Evolutionary conservation across 2,888 invertebrate genomes (phyloP).

Genomic region (Salticus scenicus): DNA sequence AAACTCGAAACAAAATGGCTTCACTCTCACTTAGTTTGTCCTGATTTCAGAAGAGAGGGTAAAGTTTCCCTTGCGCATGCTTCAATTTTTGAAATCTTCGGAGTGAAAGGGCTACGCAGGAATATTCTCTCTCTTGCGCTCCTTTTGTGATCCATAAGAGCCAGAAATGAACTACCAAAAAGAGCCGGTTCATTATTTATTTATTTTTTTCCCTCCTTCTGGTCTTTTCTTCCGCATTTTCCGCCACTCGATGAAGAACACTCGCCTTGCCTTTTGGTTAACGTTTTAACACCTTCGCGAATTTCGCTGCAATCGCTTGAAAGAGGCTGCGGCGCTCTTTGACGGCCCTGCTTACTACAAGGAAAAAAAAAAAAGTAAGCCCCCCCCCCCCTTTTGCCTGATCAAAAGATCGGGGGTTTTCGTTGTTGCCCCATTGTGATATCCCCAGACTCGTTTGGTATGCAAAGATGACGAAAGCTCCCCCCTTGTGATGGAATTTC

Average conservation of each 20-base stretch:
- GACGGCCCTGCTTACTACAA: conserved; percentile 12
- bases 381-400: background rate
- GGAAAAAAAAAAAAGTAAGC: background rate
- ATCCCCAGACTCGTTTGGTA: conserved; percentile 12
- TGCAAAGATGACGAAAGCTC: conserved; percentile 1
- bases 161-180: conserved; percentile 7
- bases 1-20: background rate
- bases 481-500: conserved; percentile 2
- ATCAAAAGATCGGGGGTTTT: conserved; percentile 18
- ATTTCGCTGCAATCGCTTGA: conserved; percentile 16
- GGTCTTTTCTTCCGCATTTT: conserved; percentile 20
- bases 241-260: conserved; percentile 23
- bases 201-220: conserved; percentile 8
- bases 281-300: conserved; percentile 41
- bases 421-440: conserved; percentile 3
- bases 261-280: conserved; percentile 39
- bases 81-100: background rate
- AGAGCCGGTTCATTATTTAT: background rate
- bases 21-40: background rate
- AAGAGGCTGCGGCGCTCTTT: conserved; percentile 50
- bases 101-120: conserved; percentile 17
- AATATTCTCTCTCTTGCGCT: conserved; percentile 31
- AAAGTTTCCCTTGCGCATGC: conserved; percentile 3
- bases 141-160: conserved; percentile 22
- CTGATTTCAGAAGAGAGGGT: background rate